Percentiles rank a stretch among this genome's conserved stretches.
Evolutionary conservation across 2,797 vertebrate species (phyloP).

Genomic region (Scolopax bukidnonensis): DNA sequence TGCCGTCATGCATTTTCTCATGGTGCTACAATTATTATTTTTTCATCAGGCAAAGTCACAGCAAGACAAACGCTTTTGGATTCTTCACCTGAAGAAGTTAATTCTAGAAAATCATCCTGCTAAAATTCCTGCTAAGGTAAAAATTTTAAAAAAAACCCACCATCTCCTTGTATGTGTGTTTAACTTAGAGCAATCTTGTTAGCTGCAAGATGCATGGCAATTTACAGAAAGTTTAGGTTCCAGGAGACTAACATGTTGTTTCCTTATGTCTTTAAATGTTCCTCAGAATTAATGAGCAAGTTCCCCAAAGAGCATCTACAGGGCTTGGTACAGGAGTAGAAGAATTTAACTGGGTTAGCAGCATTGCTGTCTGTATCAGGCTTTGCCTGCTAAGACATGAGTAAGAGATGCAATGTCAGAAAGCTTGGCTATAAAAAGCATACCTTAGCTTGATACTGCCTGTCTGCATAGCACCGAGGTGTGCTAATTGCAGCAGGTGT

Average conservation of each 20-base stretch:
- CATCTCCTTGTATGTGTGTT: not conserved
- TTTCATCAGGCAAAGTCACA: conserved; percentile 90
- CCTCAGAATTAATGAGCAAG: not conserved
- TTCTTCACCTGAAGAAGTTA: conserved; percentile 95
- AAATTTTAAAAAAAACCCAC: not conserved
- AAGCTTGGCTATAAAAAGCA: not conserved
- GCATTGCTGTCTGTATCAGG: not conserved
- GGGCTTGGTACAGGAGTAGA: not conserved
- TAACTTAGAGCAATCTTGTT: not conserved
- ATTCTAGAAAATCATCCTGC: conserved; percentile 98
- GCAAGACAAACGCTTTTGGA: conserved; percentile 97
- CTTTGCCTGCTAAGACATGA: not conserved
- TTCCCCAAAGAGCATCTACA: not conserved
- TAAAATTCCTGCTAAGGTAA: conserved; percentile 98
- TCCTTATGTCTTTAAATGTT: not conserved
- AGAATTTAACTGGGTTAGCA: not conserved
- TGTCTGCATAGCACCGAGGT: not conserved
- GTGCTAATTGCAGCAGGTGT: not conserved
- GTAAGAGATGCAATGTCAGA: not conserved
- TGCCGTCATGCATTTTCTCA: not conserved
- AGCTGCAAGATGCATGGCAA: not conserved
- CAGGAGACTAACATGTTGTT: not conserved
- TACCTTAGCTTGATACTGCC: not conserved
- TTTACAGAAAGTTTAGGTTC: not conserved
- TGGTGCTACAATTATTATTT: not conserved